Evolutionary conservation across 2,113 vertebrate genomes (phyloP).

Genomic region (Parotia lawesii): DNA sequence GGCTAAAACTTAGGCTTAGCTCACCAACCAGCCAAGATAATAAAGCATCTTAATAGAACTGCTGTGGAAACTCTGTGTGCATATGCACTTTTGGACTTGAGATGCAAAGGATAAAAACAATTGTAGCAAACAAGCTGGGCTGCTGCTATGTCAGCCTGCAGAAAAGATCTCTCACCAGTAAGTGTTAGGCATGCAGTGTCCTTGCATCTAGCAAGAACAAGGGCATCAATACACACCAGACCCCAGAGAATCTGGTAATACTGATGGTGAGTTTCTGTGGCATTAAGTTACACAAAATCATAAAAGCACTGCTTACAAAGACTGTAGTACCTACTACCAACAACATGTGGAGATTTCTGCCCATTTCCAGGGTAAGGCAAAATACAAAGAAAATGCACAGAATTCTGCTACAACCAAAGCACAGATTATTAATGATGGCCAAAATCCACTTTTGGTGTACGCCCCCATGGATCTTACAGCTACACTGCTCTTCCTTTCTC

Average conservation of each 20-base stretch:
- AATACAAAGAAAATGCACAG: not conserved
- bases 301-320: not conserved
- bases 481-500: not conserved
- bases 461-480: not conserved
- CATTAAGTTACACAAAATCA: not conserved
- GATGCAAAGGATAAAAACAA: slow-evolving; percentile 22
- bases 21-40: slow-evolving; percentile 12
- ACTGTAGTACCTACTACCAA: not conserved
- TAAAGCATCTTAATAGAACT: slow-evolving; percentile 38
- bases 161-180: not conserved
- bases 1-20: slow-evolving; percentile 25
- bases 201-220: not conserved
- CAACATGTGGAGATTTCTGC: not conserved
- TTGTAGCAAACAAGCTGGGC: not conserved
- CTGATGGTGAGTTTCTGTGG: not conserved
- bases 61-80: not conserved
- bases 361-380: not conserved
- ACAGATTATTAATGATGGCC: not conserved
- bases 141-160: not conserved
- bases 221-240: not conserved
- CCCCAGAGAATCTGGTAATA: not conserved
- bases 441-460: not conserved
- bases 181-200: not conserved
- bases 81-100: not conserved
- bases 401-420: not conserved